phyloP scores from a whole-genome alignment of 2,888 invertebrate species.

The Rotaria sp. region DNA sequence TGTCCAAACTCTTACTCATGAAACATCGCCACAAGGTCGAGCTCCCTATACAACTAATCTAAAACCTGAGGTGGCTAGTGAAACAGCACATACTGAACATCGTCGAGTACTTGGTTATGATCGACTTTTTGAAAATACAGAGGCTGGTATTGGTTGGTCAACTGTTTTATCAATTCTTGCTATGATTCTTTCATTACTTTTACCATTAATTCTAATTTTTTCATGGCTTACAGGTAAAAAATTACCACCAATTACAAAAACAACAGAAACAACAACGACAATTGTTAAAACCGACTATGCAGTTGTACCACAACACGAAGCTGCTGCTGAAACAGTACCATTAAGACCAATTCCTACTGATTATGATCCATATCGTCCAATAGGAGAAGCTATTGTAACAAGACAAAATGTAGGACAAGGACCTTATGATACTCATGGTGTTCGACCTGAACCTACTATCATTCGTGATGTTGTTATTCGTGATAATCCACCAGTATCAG shows the following conservation, averaged over 20 bases:
- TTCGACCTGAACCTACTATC: neutral
- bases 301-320: neutral
- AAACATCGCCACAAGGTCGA: neutral
- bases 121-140: neutral
- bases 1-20: neutral
- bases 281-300: neutral
- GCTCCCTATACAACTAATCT: fast-evolving
- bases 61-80: neutral
- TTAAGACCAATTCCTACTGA: neutral
- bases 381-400: neutral
- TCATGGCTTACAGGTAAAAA: neutral
- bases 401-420: too few relatives aligned
- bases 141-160: neutral
- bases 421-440: neutral
- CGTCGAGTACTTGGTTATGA: neutral
- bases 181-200: neutral
- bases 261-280: neutral
- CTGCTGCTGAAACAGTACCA: neutral
- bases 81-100: neutral
- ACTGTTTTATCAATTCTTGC: neutral
- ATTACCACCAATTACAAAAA: neutral
- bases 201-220: neutral
- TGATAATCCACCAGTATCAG: neutral
- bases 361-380: neutral
- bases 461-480: neutral